Evolutionary conservation across 2,797 vertebrate genomes (phyloP).

Genomic region (Euphonia xanthogaster): DNA sequence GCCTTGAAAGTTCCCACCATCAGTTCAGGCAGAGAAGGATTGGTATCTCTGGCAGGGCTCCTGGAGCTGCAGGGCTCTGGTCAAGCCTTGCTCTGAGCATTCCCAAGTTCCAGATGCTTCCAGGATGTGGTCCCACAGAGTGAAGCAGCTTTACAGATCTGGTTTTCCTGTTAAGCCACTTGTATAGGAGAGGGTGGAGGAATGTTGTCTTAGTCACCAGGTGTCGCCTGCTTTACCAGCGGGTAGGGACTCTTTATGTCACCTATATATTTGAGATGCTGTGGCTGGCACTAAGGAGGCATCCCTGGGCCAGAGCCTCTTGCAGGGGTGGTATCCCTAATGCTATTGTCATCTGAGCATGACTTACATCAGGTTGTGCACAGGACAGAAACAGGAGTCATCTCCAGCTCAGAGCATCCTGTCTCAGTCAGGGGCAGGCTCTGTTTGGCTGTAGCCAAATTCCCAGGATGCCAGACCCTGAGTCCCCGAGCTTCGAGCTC

Average conservation of each 20-base stretch:
- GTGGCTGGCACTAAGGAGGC: background rate
- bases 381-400: background rate
- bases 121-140: background rate
- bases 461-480: background rate
- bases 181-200: accelerated
- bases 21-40: background rate
- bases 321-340: background rate
- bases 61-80: background rate
- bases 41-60: background rate
- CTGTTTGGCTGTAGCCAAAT: background rate
- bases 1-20: conserved; percentile 24
- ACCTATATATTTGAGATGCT: background rate
- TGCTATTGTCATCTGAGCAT: accelerated
- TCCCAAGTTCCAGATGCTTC: background rate
- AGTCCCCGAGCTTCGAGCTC: background rate
- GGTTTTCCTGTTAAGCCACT: background rate
- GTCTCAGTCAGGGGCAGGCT: accelerated
- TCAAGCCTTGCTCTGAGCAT: background rate
- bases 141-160: background rate
- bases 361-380: background rate
- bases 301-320: background rate
- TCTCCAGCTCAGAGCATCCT: background rate
- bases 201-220: accelerated
- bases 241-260: accelerated
- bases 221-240: accelerated